These are phyloP conservation scores for Diprion similis DNA, from an alignment of 1,140 invertebrate species.

Conservation along the genomic window DNA sequence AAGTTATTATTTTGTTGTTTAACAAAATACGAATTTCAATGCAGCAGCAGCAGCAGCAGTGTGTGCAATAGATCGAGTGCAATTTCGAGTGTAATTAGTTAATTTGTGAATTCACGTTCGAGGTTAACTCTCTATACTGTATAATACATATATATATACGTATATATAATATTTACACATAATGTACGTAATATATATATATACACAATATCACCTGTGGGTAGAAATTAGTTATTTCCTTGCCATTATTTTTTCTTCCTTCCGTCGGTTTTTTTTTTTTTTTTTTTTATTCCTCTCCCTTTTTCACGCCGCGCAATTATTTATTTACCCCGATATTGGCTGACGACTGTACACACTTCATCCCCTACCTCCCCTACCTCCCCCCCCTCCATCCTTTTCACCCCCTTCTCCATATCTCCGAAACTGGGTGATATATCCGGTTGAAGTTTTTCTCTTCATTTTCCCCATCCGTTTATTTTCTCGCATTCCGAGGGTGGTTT, in stretches of 20 bases:
- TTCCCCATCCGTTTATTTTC: no score
- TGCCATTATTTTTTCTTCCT: background rate
- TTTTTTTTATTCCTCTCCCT: background rate
- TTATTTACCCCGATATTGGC: constrained; percentile 2
- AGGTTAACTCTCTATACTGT: no score
- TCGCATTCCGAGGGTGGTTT: no score
- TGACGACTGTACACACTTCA: background rate
- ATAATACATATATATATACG: no score
- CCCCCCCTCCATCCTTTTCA: background rate
- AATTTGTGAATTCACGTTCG: background rate
- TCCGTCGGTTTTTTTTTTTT: background rate
- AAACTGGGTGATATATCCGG: no score
- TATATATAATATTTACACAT: no score
- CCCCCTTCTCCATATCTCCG: no score
- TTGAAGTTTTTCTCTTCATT: no score
- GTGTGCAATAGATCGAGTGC: background rate
- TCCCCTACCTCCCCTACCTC: background rate
- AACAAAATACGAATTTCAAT: background rate
- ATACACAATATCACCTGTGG: background rate
- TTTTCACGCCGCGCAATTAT: background rate
- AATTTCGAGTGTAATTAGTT: background rate
- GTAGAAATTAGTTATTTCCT: background rate
- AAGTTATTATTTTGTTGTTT: background rate
- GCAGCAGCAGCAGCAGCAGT: background rate
- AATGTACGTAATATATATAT: background rate